phyloP scores from a whole-genome alignment of 2,113 vertebrate species.

The Genyomyrus donnyi region DNA sequence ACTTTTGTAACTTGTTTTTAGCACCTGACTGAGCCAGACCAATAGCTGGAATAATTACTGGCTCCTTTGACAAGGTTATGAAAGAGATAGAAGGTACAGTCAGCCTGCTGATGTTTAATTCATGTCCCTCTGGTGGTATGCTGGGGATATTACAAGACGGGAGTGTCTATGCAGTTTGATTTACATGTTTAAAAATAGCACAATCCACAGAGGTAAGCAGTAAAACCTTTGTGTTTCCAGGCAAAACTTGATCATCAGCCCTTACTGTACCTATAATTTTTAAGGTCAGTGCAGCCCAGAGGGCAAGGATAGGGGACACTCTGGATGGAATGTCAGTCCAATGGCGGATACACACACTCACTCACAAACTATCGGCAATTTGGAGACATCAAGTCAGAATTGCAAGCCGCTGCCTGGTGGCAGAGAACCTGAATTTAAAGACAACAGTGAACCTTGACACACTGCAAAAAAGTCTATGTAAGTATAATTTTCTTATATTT shows the following conservation, averaged over 20 bases:
- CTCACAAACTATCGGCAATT: not conserved
- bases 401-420: not conserved
- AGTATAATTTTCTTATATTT: too few species aligned
- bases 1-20: not conserved
- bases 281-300: not conserved
- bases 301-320: not conserved
- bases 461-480: too few species aligned
- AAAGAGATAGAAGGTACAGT: not conserved
- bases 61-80: conserved; percentile 5
- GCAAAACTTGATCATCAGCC: not conserved
- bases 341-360: not conserved
- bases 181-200: not conserved
- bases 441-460: not conserved
- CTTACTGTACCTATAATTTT: not conserved
- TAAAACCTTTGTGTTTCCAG: not conserved
- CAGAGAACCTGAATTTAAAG: not conserved
- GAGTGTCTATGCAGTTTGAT: not conserved
- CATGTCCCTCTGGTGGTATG: not conserved
- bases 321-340: not conserved
- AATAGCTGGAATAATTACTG: not conserved
- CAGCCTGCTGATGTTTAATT: not conserved
- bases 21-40: not conserved
- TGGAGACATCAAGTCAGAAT: not conserved
- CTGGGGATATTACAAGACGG: not conserved
- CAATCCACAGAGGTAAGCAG: not conserved